Evolutionary conservation across 2,888 invertebrate genomes (phyloP), one percentile per base, ranked within the genome.

Genomic region (Ectropis crepuscularia): DNA sequence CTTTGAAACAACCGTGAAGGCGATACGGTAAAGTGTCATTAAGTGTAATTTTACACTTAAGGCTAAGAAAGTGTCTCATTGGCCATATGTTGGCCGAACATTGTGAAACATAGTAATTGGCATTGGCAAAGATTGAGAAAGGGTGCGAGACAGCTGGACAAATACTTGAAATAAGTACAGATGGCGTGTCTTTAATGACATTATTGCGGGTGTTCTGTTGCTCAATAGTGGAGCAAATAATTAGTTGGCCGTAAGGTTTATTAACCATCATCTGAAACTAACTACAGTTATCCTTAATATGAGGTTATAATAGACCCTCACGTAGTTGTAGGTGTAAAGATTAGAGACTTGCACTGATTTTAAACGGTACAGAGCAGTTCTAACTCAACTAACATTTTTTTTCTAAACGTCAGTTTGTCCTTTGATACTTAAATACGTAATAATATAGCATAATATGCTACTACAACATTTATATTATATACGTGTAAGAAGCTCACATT

Each of bases 21-120:
- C 63, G 68, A 82, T 79, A 87, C 81, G 78, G 60, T 77, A n/a
- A 45, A 38, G 47, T 38, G 72, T 82, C 88, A 92, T 92, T 91
- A 90, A 80, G 82, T 82, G 80, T 82, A 85, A 89, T 89, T 88
- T 86, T 75, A 85, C 84, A 87, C 83, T 85, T 78, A 79, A 80
- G 83, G 77, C 74, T 72, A 76, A 78, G 82, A 83, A 83, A 81
- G 81, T 86, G 83, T 85, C 86, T 84, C 86, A 85, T 82, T 85
- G 84, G 75, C 90, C 91, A 86, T 87, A 88, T 92, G 91, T 74
- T 79, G 71, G 67, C 72, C 74, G 69, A 80, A 79, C 78, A 79
- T 78, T 80, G 76, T 74, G 69, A 75, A 75, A 76, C 74, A 69
- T 57, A 74, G 74, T 75, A 71, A 69, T 68, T 61, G 61, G 53